Evolutionary conservation across 1,140 invertebrate genomes (phyloP), one percentile per base, ranked within the genome.

Genomic region (Tetranychus cinnabarinus): DNA sequence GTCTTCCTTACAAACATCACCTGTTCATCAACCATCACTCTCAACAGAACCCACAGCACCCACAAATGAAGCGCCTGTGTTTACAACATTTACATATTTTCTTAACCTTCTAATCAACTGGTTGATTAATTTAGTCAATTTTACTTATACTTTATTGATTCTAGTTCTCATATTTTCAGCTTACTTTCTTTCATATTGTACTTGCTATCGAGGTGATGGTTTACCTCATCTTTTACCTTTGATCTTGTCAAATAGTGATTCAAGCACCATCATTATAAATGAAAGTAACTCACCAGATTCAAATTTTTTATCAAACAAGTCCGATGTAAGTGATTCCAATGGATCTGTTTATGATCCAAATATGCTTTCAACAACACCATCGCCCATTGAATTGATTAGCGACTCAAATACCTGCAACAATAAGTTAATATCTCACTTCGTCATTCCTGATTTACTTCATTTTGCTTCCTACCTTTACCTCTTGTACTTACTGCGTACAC

Each of bases 131-230:
- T n/a, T 61, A 5, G 23, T 64, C 33, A 65, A 65, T 50, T 23
- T 52, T 23, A n/a, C 37, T 7, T 65, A 65, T 45, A 39, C 58
- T 6, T 4, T 61, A 12, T 7, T 61, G 3, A 48, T 66, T 3
- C 7, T 66, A 33, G 3, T 52, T 34, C 33, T 66, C 39, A 58
- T 66, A 15, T 5, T 63, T 2, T 13, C 37, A 48, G 65, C 65
- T 37, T 63, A 66, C 56, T 12, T 66, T n/a, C 59, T 66, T 10
- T 61, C 67, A 48, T 63, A 66, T 56, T 54, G 56, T 7, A 42
- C 65, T 6, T 66, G 65, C 54, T 66, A 66, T 54, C 55, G 65
- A 34, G 45, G 58, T 37, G 65, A 66, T 50, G 61, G 59, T 15
- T 58, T 65, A 46, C 48, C 62, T 45, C 60, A 59, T 36, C 39